phyloP scores from a whole-genome alignment of 2,113 vertebrate genomes.

The human (Homo sapiens) region DNA sequence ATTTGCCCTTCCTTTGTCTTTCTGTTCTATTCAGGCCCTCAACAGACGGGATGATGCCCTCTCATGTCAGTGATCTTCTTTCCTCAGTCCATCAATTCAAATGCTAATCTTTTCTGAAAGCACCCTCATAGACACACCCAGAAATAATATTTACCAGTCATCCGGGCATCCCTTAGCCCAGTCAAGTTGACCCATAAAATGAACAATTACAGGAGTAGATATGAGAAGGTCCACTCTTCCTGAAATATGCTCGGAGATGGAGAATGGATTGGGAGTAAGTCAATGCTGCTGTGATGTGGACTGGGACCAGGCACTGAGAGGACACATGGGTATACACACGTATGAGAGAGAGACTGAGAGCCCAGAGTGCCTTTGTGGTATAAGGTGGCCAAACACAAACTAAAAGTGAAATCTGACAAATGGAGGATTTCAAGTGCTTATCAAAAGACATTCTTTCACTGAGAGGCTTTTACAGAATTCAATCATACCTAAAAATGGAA shows the following conservation, averaged over 20 bases:
- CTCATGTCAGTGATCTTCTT: background rate
- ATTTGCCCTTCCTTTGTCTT: background rate
- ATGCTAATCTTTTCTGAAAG: background rate
- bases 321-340: rapidly evolving
- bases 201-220: background rate
- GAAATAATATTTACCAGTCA: background rate
- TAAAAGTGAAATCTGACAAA: constrained; percentile 49
- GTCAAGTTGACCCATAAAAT: background rate
- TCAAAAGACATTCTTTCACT: constrained; percentile 59
- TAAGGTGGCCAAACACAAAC: constrained; percentile 23
- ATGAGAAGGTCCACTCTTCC: background rate
- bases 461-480: constrained; percentile 60
- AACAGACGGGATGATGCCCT: background rate
- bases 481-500: constrained; percentile 64
- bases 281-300: no score
- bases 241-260: background rate
- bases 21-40: background rate
- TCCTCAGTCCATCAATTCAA: background rate
- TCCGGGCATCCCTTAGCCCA: background rate
- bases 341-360: background rate
- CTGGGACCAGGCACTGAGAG: background rate
- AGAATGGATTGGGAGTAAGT: background rate
- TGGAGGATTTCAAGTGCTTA: constrained; percentile 47
- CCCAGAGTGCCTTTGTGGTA: background rate
- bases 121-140: background rate